Base-by-base conservation (phyloP, 2,113 vertebrate genomes). In the Rhynchomys soricoides region DNA sequence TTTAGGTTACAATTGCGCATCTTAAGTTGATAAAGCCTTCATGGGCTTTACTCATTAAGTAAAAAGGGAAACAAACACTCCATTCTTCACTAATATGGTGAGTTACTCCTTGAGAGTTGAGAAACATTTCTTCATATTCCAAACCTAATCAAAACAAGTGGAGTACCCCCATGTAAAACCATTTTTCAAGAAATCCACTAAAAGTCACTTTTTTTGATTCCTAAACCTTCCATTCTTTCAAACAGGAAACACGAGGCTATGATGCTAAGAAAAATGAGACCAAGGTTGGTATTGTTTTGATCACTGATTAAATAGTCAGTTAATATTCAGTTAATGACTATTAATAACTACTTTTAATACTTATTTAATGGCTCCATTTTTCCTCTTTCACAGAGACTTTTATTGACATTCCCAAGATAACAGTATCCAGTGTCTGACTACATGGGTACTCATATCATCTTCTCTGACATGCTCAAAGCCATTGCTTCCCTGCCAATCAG, bases 41-140 rank as follows among this genome's bases (percentile, higher is more conserved):
- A 4, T 24, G 34, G 55, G 26, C 24, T 95, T 94, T 93, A 62
- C 57, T 57, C 24, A 5, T 71, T 90, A 45, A 93, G 9, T 68
- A 66, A 94, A 97, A 90, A 52, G 34, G 93, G 66, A 82, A 45
- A 73, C 8, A 52, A 94, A 59, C 17, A 89, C 73, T 91, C 82
- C 24, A 37, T 11, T 22, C 59, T 74, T 79, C 22, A 57, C n/a
- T 81, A 92, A 93, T 70, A 8, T 26, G 66, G 34, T n/a, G 22
- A 92, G 93, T 85, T 88, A 89, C 24, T 75, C 43, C 70, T 74
- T 17, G 5, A 95, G 68, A 64, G 31, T 6, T 55, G 66, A 87
- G 57, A 96, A 95, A 45, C 48, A 93, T 88, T 95, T 81, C 43
- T 82, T 93, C 86, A 43, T 83, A 11, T 71, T 95, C 57, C 31